Evolutionary conservation across 1,140 invertebrate genomes (phyloP).

Genomic region (Parapsyche elsis): DNA sequence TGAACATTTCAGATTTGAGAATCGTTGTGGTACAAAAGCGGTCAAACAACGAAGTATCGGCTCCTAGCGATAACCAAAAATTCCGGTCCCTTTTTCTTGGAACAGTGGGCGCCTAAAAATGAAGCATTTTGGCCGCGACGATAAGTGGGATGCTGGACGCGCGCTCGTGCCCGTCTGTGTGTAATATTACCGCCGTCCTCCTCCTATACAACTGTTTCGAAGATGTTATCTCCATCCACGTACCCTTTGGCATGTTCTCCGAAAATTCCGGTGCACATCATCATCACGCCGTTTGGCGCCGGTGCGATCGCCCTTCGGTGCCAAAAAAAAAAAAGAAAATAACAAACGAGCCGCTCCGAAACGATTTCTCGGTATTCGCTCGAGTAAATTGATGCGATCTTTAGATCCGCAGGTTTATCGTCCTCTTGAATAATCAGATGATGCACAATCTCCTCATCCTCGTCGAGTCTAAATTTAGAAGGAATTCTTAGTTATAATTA

Average conservation of each 20-base stretch:
- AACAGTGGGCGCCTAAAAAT: slow-evolving; percentile 41
- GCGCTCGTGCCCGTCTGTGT: background rate
- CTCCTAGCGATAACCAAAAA: slow-evolving; percentile 39
- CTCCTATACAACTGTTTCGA: slow-evolving; percentile 26
- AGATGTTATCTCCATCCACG: slow-evolving; percentile 26
- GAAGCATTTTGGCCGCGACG: slow-evolving; percentile 19
- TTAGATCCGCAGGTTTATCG: slow-evolving; percentile 11
- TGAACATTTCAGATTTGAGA: background rate
- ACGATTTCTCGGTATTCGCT: too few species aligned
- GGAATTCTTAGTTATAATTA: background rate
- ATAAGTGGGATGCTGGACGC: slow-evolving; percentile 32
- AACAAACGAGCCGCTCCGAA: too few species aligned
- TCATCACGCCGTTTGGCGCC: slow-evolving; percentile 28
- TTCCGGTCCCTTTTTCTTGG: slow-evolving; percentile 40
- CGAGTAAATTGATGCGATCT: too few species aligned
- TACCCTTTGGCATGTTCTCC: slow-evolving; percentile 3
- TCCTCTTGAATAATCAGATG: background rate
- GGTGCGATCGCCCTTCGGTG: slow-evolving; percentile 20
- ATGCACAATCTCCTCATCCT: too few species aligned
- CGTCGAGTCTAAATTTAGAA: slow-evolving; percentile 1
- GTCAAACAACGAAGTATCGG: slow-evolving; percentile 26
- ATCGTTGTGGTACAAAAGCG: slow-evolving; percentile 4
- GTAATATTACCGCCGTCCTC: slow-evolving; percentile 30
- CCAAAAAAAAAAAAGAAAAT: slow-evolving; percentile 1
- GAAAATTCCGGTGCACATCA: background rate